These are phyloP conservation scores for Drosophila sechellia DNA, from an alignment of 1,140 invertebrate genomes.

Conservation along the genomic window DNA sequence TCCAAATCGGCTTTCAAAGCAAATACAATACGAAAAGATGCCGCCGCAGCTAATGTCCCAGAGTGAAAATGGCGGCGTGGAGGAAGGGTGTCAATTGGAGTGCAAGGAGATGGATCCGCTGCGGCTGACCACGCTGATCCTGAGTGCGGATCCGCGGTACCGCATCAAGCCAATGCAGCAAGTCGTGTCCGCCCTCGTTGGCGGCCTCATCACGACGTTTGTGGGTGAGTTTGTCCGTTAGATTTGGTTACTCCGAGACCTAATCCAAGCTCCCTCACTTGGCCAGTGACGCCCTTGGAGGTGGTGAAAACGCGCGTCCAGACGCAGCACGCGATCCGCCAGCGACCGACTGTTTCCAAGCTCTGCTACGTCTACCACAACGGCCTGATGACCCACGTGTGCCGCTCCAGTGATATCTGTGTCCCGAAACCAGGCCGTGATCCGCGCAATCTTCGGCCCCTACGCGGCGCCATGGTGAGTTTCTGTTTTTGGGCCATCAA, in stretches of 20 bases:
- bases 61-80: not conserved
- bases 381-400: slow-evolving; percentile 99
- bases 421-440: slow-evolving; percentile 83
- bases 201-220: slow-evolving; percentile 94
- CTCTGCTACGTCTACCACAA: slow-evolving; percentile 99
- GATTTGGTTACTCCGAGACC: too few species aligned
- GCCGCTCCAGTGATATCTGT: slow-evolving; percentile 87
- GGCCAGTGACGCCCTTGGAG: slow-evolving; percentile 97
- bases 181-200: slow-evolving; percentile 94
- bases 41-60: slow-evolving; percentile 7
- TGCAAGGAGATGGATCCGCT: slow-evolving; percentile 18
- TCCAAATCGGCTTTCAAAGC: not conserved
- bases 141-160: slow-evolving; percentile 88
- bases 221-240: slow-evolving; percentile 88
- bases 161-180: slow-evolving; percentile 94
- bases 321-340: slow-evolving; percentile 91
- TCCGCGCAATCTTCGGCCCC: slow-evolving; percentile 89
- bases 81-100: not conserved
- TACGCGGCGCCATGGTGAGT: slow-evolving; percentile 95
- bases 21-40: slow-evolving; percentile 18
- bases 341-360: slow-evolving; percentile 95
- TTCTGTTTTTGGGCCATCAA: slow-evolving; percentile 49
- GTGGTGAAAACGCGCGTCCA: slow-evolving; percentile 99
- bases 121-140: slow-evolving; percentile 22
- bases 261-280: slow-evolving; percentile 68